phyloP scores from a whole-genome alignment of 2,113 vertebrate species.

The Halichoerus grypus region DNA sequence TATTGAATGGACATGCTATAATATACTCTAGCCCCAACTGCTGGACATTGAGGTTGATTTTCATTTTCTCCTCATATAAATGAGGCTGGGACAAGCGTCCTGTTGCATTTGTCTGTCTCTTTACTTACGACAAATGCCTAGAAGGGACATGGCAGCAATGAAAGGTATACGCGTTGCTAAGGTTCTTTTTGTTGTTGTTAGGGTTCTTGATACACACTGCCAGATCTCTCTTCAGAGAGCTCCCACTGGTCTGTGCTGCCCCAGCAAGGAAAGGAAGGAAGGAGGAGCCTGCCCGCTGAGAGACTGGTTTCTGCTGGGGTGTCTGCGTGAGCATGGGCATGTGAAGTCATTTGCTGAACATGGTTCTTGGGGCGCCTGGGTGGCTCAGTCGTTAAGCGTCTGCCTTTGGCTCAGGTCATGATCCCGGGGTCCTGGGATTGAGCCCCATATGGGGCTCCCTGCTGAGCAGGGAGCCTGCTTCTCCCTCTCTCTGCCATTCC shows the following conservation, averaged over 20 bases:
- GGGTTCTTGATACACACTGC: background rate
- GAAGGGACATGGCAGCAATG: background rate
- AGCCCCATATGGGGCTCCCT: too few relatives aligned
- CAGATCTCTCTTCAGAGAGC: background rate
- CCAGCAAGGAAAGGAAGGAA: background rate
- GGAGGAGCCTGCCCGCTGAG: background rate
- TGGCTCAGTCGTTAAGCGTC: background rate
- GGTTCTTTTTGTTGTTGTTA: background rate
- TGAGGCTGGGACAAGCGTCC: background rate
- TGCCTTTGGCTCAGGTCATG: background rate
- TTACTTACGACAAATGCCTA: background rate
- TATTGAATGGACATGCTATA: background rate
- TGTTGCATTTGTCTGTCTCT: background rate
- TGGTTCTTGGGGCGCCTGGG: background rate
- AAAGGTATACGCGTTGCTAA: background rate
- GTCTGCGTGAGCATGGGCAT: constrained; percentile 17
- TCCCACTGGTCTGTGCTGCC: background rate
- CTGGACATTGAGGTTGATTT: background rate
- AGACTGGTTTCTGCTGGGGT: background rate
- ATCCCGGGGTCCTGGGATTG: background rate
- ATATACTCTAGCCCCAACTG: background rate
- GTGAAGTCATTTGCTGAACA: constrained; percentile 61
- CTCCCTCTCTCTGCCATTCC: too few relatives aligned
- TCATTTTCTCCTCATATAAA: background rate
- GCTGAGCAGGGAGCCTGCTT: too few relatives aligned